phyloP scores from a whole-genome alignment of 2,888 invertebrate genomes.

The Neoitamus cyanurus region DNA sequence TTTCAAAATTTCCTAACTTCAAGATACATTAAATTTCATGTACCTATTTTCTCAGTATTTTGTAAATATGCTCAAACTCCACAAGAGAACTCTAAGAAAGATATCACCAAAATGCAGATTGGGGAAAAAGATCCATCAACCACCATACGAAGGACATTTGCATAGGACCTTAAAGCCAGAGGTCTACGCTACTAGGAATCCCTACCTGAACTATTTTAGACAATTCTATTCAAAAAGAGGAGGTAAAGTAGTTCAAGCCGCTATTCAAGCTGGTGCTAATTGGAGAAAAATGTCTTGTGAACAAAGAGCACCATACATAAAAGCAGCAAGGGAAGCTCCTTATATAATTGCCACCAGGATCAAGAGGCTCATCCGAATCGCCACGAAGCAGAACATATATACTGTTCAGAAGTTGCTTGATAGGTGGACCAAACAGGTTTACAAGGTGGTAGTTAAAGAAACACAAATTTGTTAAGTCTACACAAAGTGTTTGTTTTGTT shows the following conservation, averaged over 20 bases:
- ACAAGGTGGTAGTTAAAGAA: not conserved
- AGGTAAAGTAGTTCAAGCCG: conserved; percentile 42
- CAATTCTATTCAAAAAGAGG: conserved; percentile 44
- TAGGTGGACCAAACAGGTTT: conserved; percentile 37
- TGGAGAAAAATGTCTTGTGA: conserved; percentile 43
- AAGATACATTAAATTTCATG: not conserved
- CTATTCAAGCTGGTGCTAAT: conserved; percentile 48
- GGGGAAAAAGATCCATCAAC: not conserved
- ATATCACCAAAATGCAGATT: not conserved
- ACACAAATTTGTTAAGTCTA: not conserved
- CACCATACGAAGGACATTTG: not conserved
- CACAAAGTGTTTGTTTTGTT: no score
- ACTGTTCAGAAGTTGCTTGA: conserved; percentile 18
- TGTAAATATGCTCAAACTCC: not conserved
- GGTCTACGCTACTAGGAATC: conserved; percentile 25
- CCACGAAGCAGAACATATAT: not conserved
- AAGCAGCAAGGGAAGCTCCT: not conserved
- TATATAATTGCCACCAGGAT: conserved; percentile 10
- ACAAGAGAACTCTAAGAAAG: not conserved
- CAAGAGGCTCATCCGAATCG: conserved; percentile 28
- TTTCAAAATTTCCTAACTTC: not conserved
- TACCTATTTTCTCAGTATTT: not conserved
- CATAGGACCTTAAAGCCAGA: not conserved
- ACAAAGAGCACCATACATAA: conserved; percentile 8
- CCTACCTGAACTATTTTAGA: conserved; percentile 49